phyloP scores from a whole-genome alignment of 2,113 vertebrate species.

The Oostethus manadensis region DNA sequence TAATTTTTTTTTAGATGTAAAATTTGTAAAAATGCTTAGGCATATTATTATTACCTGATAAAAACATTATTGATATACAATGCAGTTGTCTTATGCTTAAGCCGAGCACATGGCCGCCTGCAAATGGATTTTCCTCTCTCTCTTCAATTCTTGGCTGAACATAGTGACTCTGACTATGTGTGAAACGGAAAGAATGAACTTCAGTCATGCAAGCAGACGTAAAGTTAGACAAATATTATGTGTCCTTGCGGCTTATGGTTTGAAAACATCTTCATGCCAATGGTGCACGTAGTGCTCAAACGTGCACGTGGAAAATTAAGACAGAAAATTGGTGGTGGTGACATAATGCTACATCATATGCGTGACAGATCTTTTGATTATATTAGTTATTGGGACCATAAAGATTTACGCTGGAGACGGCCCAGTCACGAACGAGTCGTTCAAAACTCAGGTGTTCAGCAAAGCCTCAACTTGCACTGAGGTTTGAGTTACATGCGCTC shows the following conservation, averaged over 20 bases:
- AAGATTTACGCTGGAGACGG: no score
- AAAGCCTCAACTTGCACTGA: no score
- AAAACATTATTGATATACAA: constrained; percentile 26
- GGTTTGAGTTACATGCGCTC: no score
- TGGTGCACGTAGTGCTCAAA: not conserved
- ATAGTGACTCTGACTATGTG: constrained; percentile 4
- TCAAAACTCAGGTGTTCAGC: no score
- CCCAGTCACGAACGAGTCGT: no score
- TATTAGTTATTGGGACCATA: no score
- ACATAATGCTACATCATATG: constrained; percentile 25
- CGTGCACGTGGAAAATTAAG: constrained; percentile 11
- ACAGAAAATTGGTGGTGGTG: constrained; percentile 19
- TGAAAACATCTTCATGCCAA: constrained; percentile 20
- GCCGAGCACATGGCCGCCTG: constrained; percentile 8
- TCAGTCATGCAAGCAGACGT: not conserved
- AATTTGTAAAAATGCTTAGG: not conserved
- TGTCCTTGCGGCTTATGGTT: constrained; percentile 8
- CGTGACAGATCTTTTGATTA: not conserved
- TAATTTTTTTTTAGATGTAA: not conserved
- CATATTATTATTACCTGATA: not conserved
- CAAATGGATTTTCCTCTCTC: constrained; percentile 12
- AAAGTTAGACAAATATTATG: constrained; percentile 11
- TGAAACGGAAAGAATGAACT: constrained; percentile 12
- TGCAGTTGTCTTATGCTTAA: constrained; percentile 19
- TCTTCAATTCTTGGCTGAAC: constrained; percentile 11